A percentile compares a stretch with the other conserved stretches of the same genome.
phyloP scores from a whole-genome alignment of 2,888 invertebrate species.

The Odontocolon sp. region DNA sequence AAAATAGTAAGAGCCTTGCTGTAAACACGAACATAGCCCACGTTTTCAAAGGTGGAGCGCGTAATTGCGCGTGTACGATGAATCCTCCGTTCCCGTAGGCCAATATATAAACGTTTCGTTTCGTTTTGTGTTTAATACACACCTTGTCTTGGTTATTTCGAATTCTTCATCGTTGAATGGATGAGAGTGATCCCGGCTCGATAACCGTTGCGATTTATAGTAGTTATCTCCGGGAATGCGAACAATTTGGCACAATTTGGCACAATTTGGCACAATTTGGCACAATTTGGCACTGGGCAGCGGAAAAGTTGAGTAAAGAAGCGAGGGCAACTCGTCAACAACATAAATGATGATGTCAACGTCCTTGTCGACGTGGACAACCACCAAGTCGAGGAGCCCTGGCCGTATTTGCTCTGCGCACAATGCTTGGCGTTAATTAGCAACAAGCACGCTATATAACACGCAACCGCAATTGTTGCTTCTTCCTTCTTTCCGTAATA shows the following conservation, averaged over 20 bases:
- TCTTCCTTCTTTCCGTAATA: no score
- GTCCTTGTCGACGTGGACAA: slow-evolving; percentile 60
- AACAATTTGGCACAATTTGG: neutral
- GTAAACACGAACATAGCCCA: no score
- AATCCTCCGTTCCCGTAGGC: neutral
- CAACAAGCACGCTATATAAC: no score
- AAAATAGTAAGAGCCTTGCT: neutral
- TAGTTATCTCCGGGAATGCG: neutral
- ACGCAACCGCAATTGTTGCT: no score
- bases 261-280: neutral
- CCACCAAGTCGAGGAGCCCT: neutral
- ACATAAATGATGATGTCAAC: slow-evolving; percentile 63
- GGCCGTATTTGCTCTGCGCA: no score
- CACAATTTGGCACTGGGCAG: no score
- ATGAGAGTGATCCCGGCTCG: neutral
- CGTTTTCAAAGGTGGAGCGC: slow-evolving; percentile 11
- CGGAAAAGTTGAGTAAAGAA: no score
- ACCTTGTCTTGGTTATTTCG: neutral
- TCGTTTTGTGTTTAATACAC: neutral
- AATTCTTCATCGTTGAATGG: neutral
- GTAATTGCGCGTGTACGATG: slow-evolving; percentile 35
- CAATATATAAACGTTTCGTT: neutral
- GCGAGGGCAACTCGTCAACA: no score
- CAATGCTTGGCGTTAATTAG: no score
- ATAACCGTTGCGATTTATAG: neutral